Conservation (phyloP, 2,113 vertebrate genomes). For the Riparia riparia region DNA sequence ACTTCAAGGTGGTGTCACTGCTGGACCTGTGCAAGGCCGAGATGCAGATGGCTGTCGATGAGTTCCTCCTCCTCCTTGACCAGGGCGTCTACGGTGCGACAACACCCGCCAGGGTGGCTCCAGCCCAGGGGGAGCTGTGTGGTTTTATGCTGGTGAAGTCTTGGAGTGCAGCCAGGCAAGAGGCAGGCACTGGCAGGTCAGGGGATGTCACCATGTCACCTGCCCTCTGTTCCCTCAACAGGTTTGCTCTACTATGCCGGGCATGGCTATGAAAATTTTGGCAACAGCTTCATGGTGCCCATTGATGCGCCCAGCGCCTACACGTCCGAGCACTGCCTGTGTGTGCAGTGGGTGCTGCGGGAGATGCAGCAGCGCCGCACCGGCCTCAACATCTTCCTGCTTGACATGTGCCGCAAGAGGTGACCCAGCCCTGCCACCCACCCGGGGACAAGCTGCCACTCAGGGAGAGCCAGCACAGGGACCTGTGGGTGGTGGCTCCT, state of each 20-base stretch:
- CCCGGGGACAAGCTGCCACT: neutral
- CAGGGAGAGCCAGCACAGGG: accelerated
- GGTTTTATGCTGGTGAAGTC: neutral
- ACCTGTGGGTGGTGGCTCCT: neutral
- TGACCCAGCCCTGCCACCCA: neutral
- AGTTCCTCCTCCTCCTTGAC: constrained; percentile 87
- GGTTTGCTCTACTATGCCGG: constrained; percentile 88
- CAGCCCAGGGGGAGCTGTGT: accelerated
- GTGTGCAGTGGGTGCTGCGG: constrained; percentile 84
- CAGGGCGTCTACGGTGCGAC: constrained; percentile 84
- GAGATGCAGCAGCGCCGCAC: constrained; percentile 86
- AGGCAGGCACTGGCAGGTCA: neutral
- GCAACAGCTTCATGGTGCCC: constrained; percentile 92
- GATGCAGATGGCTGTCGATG: constrained; percentile 85
- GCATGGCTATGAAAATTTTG: constrained; percentile 88
- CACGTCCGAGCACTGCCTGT: constrained; percentile 84
- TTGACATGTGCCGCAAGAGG: constrained; percentile 92
- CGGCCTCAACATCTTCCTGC: constrained; percentile 85
- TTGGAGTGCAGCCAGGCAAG: neutral
- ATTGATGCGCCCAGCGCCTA: constrained; percentile 82
- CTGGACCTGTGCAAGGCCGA: constrained; percentile 86
- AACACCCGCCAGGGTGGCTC: accelerated
- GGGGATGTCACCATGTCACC: neutral
- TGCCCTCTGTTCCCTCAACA: neutral
- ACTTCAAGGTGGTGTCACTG: constrained; percentile 90